These are phyloP conservation scores for Sepiola atlantica DNA, from an alignment of 2,888 invertebrate species.

Conservation along the genomic window DNA sequence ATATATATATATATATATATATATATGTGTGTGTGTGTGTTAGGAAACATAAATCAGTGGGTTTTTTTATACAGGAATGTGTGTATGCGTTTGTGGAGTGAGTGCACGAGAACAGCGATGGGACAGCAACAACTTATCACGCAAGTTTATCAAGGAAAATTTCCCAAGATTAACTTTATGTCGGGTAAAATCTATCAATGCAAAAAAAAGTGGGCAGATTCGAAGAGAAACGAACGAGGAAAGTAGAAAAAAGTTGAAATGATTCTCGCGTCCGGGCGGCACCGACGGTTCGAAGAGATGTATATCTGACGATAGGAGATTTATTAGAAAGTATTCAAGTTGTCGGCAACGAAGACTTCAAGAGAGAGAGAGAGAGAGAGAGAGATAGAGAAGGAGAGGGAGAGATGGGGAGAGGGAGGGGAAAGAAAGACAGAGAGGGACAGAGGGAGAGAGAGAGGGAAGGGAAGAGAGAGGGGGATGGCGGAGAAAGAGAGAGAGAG, in stretches of 20 bases:
- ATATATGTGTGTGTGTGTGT: too few relatives aligned
- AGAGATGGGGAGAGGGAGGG: too few relatives aligned
- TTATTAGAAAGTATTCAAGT: background rate
- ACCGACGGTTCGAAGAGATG: background rate
- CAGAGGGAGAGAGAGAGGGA: too few relatives aligned
- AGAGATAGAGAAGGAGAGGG: too few relatives aligned
- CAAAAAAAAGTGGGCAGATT: constrained; percentile 14
- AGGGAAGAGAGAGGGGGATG: too few relatives aligned
- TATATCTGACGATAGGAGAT: constrained; percentile 20
- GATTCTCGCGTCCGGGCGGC: constrained; percentile 13
- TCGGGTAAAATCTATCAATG: background rate
- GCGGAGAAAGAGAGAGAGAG: too few relatives aligned
- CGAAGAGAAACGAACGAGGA: background rate
- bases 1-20: background rate
- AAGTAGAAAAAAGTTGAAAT: background rate
- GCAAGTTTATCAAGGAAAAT: constrained; percentile 1
- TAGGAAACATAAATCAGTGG: background rate
- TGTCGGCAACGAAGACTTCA: background rate
- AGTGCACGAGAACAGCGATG: background rate
- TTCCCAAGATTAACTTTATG: background rate
- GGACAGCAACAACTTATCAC: background rate
- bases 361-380: too few relatives aligned
- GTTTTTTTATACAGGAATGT: background rate
- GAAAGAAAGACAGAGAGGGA: too few relatives aligned
- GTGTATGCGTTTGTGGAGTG: background rate